A percentile compares a stretch with the other conserved stretches of the same genome.
Evolutionary conservation across 2,797 vertebrate species (phyloP).

Genomic region (Chelmon rostratus): DNA sequence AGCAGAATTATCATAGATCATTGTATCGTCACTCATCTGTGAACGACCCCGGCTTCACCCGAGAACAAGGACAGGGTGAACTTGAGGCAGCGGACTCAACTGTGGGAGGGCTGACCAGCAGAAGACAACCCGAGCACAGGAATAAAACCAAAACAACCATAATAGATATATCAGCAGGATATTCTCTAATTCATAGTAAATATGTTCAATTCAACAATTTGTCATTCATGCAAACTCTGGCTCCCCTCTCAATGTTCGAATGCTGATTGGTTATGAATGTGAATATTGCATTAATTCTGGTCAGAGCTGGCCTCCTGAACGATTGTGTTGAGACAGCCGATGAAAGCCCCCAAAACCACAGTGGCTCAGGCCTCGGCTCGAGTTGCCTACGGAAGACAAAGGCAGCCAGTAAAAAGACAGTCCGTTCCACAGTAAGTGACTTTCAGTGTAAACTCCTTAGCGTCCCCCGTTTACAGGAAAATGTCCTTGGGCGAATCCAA

Average conservation of each 20-base stretch:
- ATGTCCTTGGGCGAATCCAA: conserved; percentile 83
- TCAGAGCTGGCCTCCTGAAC: conserved; percentile 79
- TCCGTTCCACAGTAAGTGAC: conserved; percentile 80
- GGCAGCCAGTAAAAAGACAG: conserved; percentile 82
- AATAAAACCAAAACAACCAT: conserved; percentile 63
- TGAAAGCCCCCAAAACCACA: conserved; percentile 84
- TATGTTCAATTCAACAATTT: conserved; percentile 79
- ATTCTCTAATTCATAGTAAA: conserved; percentile 75
- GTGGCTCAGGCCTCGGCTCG: conserved; percentile 74
- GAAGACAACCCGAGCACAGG: conserved; percentile 60
- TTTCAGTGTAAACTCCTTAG: conserved; percentile 83
- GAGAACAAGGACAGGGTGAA: conserved; percentile 55
- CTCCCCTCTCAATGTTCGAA: conserved; percentile 70
- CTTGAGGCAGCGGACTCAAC: conserved; percentile 46
- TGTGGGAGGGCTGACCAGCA: conserved; percentile 68
- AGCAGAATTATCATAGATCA: conserved; percentile 17
- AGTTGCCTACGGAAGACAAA: conserved; percentile 83
- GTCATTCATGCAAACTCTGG: conserved; percentile 82
- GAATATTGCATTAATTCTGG: conserved; percentile 83
- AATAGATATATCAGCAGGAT: conserved; percentile 77
- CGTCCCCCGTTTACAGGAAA: conserved; percentile 84
- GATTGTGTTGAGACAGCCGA: conserved; percentile 80
- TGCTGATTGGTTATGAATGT: conserved; percentile 81
- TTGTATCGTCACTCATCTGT: conserved; percentile 39
- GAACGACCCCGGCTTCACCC: conserved; percentile 59